These are phyloP conservation scores for Lepeophtheirus salmonis DNA, from an alignment of 1,140 invertebrate genomes.

Conservation along the genomic window DNA sequence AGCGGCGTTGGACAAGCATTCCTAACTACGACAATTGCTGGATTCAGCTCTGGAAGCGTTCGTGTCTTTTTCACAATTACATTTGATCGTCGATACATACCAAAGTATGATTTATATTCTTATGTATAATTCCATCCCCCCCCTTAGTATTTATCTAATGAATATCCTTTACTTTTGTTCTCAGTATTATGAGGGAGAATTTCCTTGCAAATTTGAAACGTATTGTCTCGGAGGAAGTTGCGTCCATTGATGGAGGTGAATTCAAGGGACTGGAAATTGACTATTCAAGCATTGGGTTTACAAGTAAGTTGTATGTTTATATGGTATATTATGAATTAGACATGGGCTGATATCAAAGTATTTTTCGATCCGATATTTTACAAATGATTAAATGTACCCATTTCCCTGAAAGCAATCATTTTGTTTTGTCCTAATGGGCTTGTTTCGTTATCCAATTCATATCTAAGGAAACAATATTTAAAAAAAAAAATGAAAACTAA, in stretches of 20 bases:
- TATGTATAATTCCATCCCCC: no score
- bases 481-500: no score
- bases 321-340: no score
- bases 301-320: not conserved
- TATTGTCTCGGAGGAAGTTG: slow-evolving; percentile 9
- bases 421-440: no score
- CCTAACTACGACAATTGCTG: slow-evolving; percentile 8
- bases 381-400: no score
- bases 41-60: slow-evolving; percentile 16
- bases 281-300: slow-evolving; percentile 10
- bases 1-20: slow-evolving; percentile 11
- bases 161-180: not conserved
- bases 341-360: no score
- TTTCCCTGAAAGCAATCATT: no score
- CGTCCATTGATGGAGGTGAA: slow-evolving; percentile 4
- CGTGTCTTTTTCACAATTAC: slow-evolving; percentile 14
- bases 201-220: slow-evolving; percentile 1
- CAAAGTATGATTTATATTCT: slow-evolving; percentile 10
- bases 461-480: no score
- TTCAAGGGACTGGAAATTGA: slow-evolving; percentile 12
- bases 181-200: not conserved
- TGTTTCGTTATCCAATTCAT: no score
- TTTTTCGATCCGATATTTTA: no score
- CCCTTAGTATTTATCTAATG: no score
- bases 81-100: slow-evolving; percentile 8